phyloP scores from a whole-genome alignment of 2,888 invertebrate species.

The Sceliomorpha sp. region DNA sequence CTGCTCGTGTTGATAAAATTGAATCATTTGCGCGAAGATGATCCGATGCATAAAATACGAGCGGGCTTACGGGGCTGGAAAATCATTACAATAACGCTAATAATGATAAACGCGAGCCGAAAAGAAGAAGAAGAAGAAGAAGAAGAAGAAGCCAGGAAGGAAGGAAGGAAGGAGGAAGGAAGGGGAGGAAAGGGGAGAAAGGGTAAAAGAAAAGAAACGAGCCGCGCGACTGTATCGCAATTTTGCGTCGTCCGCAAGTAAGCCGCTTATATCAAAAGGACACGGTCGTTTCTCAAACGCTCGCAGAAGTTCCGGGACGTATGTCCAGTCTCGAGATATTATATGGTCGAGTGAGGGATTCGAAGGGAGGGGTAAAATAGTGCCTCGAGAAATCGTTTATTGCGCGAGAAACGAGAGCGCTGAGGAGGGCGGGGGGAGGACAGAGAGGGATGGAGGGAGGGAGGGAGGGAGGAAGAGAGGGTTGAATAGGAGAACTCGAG shows the following conservation, averaged over 20 bases:
- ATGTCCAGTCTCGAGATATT: slow-evolving; percentile 56
- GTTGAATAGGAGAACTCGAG: not conserved
- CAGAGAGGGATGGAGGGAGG: no score
- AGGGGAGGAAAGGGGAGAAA: slow-evolving; percentile 8
- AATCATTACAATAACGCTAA: slow-evolving; percentile 15
- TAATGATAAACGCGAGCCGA: slow-evolving; percentile 24
- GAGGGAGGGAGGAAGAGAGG: no score
- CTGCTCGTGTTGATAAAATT: slow-evolving; percentile 1
- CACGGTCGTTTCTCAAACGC: slow-evolving; percentile 56
- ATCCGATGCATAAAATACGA: slow-evolving; percentile 9
- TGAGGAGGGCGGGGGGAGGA: no score
- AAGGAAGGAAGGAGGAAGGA: slow-evolving; percentile 12
- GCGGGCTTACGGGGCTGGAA: not conserved
- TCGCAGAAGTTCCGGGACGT: slow-evolving; percentile 51
- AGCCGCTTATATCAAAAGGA: slow-evolving; percentile 62
- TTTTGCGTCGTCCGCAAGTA: slow-evolving; percentile 58
- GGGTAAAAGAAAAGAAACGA: slow-evolving; percentile 25
- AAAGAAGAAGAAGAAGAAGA: slow-evolving; percentile 16
- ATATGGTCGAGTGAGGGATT: slow-evolving; percentile 37
- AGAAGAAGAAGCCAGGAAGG: slow-evolving; percentile 2
- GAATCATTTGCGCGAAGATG: not conserved
- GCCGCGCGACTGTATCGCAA: slow-evolving; percentile 48
- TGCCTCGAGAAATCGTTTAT: slow-evolving; percentile 58
- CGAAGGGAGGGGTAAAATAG: slow-evolving; percentile 46
- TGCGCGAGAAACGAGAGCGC: slow-evolving; percentile 32